phyloP scores from a whole-genome alignment of 2,888 invertebrate species.

The Drepanosiphum platanoidis region DNA sequence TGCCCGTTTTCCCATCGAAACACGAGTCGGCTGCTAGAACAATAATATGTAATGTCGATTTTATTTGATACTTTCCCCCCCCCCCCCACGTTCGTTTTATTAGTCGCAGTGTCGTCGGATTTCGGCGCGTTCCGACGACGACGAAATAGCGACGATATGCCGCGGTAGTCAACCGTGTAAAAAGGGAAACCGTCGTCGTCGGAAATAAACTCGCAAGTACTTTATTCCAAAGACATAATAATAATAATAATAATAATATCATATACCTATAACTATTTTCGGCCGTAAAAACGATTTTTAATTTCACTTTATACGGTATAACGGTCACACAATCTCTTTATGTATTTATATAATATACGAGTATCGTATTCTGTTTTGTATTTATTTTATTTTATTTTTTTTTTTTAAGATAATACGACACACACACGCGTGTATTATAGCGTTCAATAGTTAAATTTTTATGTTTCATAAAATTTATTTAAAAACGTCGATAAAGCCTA shows the following conservation, averaged over 20 bases:
- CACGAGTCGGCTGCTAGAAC: conserved; percentile 43
- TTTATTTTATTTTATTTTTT: no score
- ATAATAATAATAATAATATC: not conserved
- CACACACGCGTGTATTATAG: not conserved
- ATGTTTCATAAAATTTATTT: not conserved
- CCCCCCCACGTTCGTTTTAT: conserved; percentile 3
- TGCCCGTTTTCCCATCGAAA: conserved; percentile 35
- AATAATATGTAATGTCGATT: conserved; percentile 34
- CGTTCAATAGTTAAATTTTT: not conserved
- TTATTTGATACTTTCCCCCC: conserved; percentile 7
- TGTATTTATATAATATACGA: not conserved
- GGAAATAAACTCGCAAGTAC: not conserved
- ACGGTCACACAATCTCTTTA: not conserved
- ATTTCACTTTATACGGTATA: not conserved
- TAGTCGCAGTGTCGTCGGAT: conserved; percentile 27
- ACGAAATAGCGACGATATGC: no score
- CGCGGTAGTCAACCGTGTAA: conserved; percentile 11
- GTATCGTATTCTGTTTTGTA: not conserved
- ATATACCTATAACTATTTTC: not conserved
- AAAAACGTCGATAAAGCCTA: not conserved
- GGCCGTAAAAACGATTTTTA: conserved; percentile 20
- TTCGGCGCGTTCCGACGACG: not conserved
- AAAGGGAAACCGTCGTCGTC: conserved; percentile 8
- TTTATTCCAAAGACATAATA: conserved; percentile 26
- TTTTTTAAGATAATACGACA: not conserved